Base-by-base conservation (phyloP, 1,140 invertebrate genomes). In the Glossosoma conforme region DNA sequence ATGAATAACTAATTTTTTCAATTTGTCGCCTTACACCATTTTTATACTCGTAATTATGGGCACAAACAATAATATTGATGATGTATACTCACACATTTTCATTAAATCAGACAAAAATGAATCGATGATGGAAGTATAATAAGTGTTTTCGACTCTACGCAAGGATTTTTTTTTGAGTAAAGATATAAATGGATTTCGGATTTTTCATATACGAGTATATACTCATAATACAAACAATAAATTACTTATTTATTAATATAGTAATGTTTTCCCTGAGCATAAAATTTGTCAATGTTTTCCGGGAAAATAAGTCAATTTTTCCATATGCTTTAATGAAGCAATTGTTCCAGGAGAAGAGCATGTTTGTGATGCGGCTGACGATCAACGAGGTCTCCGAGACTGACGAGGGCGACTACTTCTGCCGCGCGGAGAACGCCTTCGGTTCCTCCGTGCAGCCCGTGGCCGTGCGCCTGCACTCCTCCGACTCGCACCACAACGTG, bases 341-440 rank as follows among this genome's bases (percentile, higher is more conserved):
- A n/a, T 30, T 11, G 6, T 24, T 49, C 15, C 45, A 72, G 70
- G 70, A 72, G 25, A 63, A 77, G 38, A 77, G 79, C 19, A 82
- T 80, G 47, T 87, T 84, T 63, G 76, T 80, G 2, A 88, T 89
- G 82, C 75, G 78, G 8, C 63, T 90, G 20, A 80, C 78, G 44
- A 87, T 90, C 44, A 82, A 79, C 60, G 81, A 82, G 60, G 78
- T 89, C 49, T 69, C 77, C 14, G 79, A 83, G 43, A 65, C 75
- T 25, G 86, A 89, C 65, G 82, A 82, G 25, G 86, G 85, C 0
- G 83, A 86, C 38, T 91, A 89, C 65, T 89, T 80, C 67, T 91
- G 87, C 54, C 84, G 87, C 65, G 87, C 86, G 1, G 84, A 87
- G 65, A 91, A 91, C 64, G 80, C 84, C 0, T 86, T 87, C 55